These are phyloP conservation scores for Drosophila tropicalis DNA, from an alignment of 1,140 invertebrate genomes.

Conservation along the genomic window DNA sequence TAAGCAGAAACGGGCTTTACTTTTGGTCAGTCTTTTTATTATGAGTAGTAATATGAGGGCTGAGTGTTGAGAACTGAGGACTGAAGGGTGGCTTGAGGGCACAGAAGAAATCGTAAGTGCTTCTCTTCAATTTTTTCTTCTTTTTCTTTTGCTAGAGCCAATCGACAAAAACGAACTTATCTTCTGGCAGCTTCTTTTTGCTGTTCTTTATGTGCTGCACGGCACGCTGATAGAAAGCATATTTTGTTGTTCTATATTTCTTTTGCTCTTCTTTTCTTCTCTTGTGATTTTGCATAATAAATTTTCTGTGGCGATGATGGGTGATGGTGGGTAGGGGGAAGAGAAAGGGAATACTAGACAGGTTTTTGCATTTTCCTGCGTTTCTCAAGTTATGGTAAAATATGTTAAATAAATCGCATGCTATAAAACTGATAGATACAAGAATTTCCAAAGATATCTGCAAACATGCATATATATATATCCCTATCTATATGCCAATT, in stretches of 20 bases:
- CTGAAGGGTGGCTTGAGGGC: neutral
- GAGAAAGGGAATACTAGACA: neutral
- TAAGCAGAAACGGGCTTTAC: neutral
- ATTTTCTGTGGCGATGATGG: slow-evolving; percentile 24
- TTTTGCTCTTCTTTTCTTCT: slow-evolving; percentile 39
- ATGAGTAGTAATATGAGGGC: neutral
- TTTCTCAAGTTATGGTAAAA: neutral
- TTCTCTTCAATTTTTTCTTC: slow-evolving; percentile 3
- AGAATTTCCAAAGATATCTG: neutral
- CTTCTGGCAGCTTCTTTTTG: slow-evolving; percentile 3
- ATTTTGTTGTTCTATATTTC: neutral
- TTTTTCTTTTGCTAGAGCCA: neutral
- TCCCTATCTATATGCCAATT: neutral
- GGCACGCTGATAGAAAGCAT: slow-evolving; percentile 13
- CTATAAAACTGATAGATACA: neutral
- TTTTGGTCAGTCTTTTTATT: slow-evolving; percentile 17
- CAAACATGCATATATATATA: neutral
- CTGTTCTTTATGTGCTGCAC: slow-evolving; percentile 1
- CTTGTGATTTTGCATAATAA: slow-evolving; percentile 68
- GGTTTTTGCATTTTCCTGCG: neutral
- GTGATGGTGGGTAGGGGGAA: slow-evolving; percentile 8
- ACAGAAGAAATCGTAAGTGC: slow-evolving; percentile 2
- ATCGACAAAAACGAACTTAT: slow-evolving; percentile 15
- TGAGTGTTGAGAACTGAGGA: too few relatives aligned
- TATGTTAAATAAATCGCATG: neutral